Conservation (phyloP, 2,797 vertebrate species). For the Rhabdophis nuchalis region DNA sequence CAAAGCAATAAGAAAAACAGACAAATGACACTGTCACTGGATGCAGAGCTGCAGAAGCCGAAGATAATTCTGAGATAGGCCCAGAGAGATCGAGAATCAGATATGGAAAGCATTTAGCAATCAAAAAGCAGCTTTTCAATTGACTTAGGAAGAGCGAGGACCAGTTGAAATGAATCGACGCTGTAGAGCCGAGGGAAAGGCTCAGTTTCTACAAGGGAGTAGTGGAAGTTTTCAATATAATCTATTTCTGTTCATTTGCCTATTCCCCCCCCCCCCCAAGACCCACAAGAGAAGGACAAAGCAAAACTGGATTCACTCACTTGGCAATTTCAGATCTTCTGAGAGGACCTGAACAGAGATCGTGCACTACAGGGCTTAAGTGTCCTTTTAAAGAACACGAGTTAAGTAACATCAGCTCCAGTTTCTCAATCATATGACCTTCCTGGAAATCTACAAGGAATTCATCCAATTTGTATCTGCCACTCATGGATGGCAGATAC, state of each 20-base stretch:
- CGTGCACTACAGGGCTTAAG: background rate
- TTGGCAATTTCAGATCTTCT: constrained; percentile 9
- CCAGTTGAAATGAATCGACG: background rate
- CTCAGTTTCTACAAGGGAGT: background rate
- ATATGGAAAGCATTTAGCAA: background rate
- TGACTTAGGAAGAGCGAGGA: constrained; percentile 9
- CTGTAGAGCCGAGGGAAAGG: background rate
- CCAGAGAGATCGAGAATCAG: background rate
- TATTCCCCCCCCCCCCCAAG: background rate
- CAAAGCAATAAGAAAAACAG: background rate
- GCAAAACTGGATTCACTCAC: background rate
- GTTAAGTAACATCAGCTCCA: constrained; percentile 12
- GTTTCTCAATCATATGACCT: constrained; percentile 22
- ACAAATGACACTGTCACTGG: background rate
- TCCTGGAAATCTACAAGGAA: background rate
- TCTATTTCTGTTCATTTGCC: background rate
- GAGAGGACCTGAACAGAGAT: constrained; percentile 10
- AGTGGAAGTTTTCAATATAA: background rate
- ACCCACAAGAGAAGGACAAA: background rate
- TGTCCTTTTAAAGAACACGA: constrained; percentile 5
- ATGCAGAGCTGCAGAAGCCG: background rate
- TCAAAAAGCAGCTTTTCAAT: background rate
- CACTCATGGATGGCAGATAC: background rate
- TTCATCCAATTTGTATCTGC: background rate
- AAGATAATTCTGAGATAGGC: background rate